Percentiles rank a stretch among this genome's conserved stretches.
Conservation (phyloP, 2,113 vertebrate genomes). For the Gallinago jamesoni region DNA sequence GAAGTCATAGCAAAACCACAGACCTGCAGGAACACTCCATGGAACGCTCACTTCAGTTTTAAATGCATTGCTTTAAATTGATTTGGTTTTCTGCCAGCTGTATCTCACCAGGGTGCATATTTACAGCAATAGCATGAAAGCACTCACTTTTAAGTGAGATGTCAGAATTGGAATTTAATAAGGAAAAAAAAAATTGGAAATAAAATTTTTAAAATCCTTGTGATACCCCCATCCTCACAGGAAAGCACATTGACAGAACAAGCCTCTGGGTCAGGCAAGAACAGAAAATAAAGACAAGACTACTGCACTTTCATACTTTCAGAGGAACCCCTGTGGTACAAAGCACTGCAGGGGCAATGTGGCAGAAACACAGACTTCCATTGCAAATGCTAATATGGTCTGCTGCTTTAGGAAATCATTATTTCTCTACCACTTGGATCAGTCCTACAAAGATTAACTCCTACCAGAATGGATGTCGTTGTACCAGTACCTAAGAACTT, state of each 20-base stretch:
- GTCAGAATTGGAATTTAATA: background rate
- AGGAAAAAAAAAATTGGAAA: background rate
- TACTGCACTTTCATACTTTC: background rate
- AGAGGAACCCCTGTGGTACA: background rate
- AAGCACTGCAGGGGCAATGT: background rate
- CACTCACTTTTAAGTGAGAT: background rate
- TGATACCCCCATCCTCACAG: background rate
- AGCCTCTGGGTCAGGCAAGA: background rate
- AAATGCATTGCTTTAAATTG: background rate
- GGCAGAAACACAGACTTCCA: background rate
- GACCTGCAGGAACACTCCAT: background rate
- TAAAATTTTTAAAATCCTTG: background rate
- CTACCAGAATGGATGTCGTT: background rate
- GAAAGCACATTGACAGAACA: background rate
- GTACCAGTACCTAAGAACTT: background rate
- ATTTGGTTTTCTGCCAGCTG: background rate
- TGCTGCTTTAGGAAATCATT: background rate
- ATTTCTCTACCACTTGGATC: background rate
- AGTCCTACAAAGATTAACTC: background rate
- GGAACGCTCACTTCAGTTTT: background rate
- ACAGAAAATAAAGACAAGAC: background rate
- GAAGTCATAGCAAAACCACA: background rate
- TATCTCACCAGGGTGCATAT: background rate
- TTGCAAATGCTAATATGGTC: background rate
- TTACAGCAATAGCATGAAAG: background rate